Percentiles rank a stretch among this genome's conserved stretches.
Evolutionary conservation across 2,888 invertebrate species (phyloP).

Genomic region (Polydrusus cervinus): DNA sequence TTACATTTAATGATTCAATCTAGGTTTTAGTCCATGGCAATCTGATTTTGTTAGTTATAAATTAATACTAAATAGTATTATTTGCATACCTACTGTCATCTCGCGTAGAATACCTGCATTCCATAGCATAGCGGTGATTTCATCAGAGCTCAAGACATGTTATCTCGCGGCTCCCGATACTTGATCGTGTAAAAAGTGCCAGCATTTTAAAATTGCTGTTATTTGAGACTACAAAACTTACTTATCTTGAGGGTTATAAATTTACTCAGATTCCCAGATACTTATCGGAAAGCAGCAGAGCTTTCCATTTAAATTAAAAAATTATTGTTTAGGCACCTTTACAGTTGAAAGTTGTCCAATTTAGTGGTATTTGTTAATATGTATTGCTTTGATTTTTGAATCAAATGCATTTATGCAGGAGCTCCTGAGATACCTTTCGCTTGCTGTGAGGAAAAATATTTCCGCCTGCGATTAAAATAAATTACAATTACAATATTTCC

Average conservation of each 20-base stretch:
- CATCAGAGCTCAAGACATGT: constrained; percentile 45
- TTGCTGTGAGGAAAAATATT: no score
- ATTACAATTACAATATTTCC: no score
- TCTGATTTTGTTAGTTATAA: background rate
- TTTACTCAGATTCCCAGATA: background rate
- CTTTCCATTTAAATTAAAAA: no score
- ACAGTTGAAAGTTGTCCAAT: no score
- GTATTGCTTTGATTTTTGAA: no score
- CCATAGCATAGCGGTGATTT: constrained; percentile 51
- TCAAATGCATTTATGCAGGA: no score
- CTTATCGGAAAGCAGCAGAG: no score
- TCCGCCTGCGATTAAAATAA: no score
- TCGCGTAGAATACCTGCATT: constrained; percentile 46
- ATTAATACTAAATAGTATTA: background rate
- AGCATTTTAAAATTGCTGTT: background rate
- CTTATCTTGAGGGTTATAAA: background rate
- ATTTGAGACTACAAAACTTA: background rate
- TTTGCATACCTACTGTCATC: constrained; percentile 9
- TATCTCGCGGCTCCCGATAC: constrained; percentile 20
- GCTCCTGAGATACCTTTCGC: no score
- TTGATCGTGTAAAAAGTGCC: constrained; percentile 18
- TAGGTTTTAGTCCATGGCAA: background rate
- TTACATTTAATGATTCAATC: background rate
- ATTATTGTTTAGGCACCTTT: no score
- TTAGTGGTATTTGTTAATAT: no score